Base-by-base conservation (phyloP, 2,888 invertebrate genomes). In the Drosophila mimetica region DNA sequence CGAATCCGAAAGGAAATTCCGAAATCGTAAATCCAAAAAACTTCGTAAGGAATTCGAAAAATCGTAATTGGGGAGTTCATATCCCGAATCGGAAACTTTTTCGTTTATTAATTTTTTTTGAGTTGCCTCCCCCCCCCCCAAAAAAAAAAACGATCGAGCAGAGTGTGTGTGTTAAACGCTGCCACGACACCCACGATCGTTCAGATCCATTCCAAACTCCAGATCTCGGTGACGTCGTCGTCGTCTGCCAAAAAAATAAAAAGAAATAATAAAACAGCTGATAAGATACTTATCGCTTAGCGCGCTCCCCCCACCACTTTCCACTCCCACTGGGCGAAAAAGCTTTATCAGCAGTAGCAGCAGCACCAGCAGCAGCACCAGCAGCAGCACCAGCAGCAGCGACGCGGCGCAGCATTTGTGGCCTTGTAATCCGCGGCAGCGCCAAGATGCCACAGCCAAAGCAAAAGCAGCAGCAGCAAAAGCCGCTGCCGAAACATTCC, bases 391-490 rank as follows among this genome's bases (percentile, higher is more conserved):
- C n/a, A 37, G 36, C 42, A 61, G 54, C 58, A 50, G 53, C 57
- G 16, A 55, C 53, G 42, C 66, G 52, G 66, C 64, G 64, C 36
- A 66, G 51, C 42, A 65, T 64, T 64, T 65, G 42, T 65, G 66
- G 51, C 30, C 42, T 66, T 50, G 42, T 64, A 16, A 42, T 66
- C 44, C 53, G 67, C 54, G 32, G 34, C 44, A 54, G 22, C 54
- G 41, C 1, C 44, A 83, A 83, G 70, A 78, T 78, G 78, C 71
- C 84, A 28, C 47, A 52, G 16, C 60, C 50, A 14, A 55, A 63
- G 30, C 59, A 51, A 14, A 70, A 70, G 14, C 54, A 47, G 48
- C 48, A 73, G 72, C 22, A 13, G 73, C 67, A 53, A 18, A 53
- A 57, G 34, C 28, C 42, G 34, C 48, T 64, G 63, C 50, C 34